Conservation (phyloP, 2,797 vertebrate genomes). For the Ibycter americanus region DNA sequence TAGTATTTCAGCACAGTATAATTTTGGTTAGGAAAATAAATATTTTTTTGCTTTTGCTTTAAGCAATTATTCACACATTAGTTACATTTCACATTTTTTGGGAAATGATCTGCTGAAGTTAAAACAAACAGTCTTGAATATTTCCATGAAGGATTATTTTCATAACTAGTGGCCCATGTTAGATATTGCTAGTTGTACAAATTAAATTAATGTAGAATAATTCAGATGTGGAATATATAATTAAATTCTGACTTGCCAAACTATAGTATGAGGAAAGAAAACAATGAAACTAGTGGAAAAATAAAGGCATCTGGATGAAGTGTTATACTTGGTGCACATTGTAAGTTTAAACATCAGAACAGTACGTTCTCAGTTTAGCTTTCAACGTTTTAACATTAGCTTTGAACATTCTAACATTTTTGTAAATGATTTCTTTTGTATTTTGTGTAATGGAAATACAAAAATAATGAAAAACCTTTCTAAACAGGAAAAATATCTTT, state of each 20-base stretch:
- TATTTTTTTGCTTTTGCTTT: not conserved
- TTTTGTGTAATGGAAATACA: not conserved
- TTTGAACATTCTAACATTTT: not conserved
- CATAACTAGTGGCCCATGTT: not conserved
- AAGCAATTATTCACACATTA: not conserved
- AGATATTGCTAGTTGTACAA: not conserved
- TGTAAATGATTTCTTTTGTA: not conserved
- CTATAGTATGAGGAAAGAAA: not conserved
- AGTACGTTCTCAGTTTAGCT: not conserved
- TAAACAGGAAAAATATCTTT: not conserved
- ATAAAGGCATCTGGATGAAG: not conserved
- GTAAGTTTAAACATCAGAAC: not conserved
- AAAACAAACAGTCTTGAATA: not conserved
- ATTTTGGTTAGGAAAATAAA: not conserved
- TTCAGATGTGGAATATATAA: not conserved
- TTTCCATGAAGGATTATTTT: constrained; percentile 8
- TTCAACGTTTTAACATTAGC: not conserved
- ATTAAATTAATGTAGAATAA: not conserved
- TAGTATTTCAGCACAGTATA: not conserved
- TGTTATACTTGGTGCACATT: not conserved
- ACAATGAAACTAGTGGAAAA: not conserved
- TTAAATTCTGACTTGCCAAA: not conserved
- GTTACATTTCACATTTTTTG: not conserved
- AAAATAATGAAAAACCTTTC: not conserved
- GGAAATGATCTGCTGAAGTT: not conserved